Conservation (phyloP, 2,113 vertebrate species). For the Grantiella picta region DNA sequence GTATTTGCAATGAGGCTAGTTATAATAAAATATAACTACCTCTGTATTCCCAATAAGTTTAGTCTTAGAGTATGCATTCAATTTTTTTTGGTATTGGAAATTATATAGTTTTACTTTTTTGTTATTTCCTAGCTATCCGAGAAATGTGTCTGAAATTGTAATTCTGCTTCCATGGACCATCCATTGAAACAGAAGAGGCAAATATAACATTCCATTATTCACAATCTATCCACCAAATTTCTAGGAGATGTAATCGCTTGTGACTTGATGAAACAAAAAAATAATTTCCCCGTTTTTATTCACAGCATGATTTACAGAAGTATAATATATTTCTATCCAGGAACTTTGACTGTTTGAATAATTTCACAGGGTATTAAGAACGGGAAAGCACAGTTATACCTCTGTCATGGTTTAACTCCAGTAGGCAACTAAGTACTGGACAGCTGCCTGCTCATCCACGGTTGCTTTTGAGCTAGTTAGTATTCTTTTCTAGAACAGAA, state of each 20-base stretch:
- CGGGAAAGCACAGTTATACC: background rate
- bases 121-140: background rate
- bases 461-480: background rate
- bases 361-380: background rate
- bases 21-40: background rate
- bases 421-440: background rate
- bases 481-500: background rate
- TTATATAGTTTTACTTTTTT: background rate
- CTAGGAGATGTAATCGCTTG: background rate
- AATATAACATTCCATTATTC: background rate
- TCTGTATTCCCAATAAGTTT: background rate
- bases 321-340: background rate
- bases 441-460: background rate
- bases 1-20: background rate
- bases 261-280: background rate
- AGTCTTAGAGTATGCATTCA: background rate
- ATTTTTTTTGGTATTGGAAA: background rate
- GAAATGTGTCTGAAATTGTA: background rate
- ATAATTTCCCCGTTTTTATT: background rate
- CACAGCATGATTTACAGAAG: background rate
- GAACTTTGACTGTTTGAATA: background rate
- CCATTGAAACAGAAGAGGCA: background rate
- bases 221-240: background rate
- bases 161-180: background rate
- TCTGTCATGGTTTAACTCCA: background rate